These are phyloP conservation scores for Meleagris gallopavo DNA, from an alignment of 2,113 vertebrate species.

Conservation along the genomic window DNA sequence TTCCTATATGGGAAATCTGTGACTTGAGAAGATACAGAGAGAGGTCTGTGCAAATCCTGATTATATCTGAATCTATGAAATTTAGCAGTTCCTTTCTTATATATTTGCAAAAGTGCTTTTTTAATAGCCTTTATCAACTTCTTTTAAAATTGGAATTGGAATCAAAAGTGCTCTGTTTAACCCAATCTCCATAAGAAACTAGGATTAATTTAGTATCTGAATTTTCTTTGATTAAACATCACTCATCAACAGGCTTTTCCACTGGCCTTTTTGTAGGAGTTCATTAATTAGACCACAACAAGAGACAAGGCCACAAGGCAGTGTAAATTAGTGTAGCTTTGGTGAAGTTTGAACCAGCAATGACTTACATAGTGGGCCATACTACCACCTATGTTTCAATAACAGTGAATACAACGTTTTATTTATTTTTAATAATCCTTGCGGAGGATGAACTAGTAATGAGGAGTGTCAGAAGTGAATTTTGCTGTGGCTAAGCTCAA, in stretches of 20 bases:
- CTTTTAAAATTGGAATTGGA: background rate
- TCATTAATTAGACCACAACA: background rate
- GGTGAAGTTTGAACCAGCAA: background rate
- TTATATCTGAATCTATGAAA: background rate
- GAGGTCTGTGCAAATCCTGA: background rate
- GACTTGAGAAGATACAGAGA: background rate
- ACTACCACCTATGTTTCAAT: background rate
- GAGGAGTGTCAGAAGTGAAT: background rate
- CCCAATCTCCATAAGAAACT: background rate
- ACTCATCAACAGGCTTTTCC: background rate
- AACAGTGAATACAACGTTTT: background rate
- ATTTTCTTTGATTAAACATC: background rate
- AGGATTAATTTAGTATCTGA: background rate
- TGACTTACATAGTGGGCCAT: background rate
- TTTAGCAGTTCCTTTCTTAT: background rate
- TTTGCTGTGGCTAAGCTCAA: background rate
- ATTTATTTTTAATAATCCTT: background rate
- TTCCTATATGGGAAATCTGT: background rate
- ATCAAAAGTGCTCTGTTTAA: background rate
- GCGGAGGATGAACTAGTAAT: background rate
- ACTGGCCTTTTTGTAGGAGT: background rate
- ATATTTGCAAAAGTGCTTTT: background rate
- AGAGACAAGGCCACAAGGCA: background rate
- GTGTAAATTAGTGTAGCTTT: background rate
- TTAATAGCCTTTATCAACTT: background rate